Percentiles rank a stretch among this genome's conserved stretches.
phyloP scores from a whole-genome alignment of 2,113 vertebrate genomes.

The Andinoacara biseriatus region DNA sequence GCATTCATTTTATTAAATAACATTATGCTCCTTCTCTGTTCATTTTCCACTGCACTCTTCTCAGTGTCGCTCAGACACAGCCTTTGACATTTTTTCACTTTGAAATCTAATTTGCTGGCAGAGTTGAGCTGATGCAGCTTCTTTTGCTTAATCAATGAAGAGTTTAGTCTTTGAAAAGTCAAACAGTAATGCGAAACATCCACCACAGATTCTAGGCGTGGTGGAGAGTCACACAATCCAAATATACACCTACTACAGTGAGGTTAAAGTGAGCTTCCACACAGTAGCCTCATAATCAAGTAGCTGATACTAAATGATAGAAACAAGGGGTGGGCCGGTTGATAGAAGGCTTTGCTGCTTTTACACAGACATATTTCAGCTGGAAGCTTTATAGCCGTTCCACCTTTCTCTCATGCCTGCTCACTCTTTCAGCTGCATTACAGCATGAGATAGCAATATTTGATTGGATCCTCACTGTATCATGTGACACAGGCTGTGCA shows the following conservation, averaged over 20 bases:
- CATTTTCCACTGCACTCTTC: background rate
- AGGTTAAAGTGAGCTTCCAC: background rate
- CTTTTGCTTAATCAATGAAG: background rate
- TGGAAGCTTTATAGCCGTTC: background rate
- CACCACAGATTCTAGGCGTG: background rate
- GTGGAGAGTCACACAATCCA: background rate
- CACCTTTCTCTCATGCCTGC: background rate
- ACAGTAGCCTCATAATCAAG: background rate
- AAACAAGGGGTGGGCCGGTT: too few relatives aligned
- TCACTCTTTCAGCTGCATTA: slow-evolving; percentile 16
- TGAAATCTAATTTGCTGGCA: background rate
- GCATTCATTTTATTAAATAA: background rate
- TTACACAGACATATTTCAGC: background rate
- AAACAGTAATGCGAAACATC: background rate
- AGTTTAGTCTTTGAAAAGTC: background rate
- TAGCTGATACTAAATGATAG: background rate
- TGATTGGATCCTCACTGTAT: slow-evolving; percentile 46
- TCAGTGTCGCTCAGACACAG: background rate
- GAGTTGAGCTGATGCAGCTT: background rate
- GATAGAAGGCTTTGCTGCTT: background rate
- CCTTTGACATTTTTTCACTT: background rate
- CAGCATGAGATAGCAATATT: slow-evolving; percentile 38
- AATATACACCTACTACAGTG: background rate
- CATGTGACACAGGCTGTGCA: slow-evolving; percentile 61
- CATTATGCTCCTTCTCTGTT: background rate